Base-by-base conservation (phyloP, 1,140 invertebrate species). In the Euschistus heros region DNA sequence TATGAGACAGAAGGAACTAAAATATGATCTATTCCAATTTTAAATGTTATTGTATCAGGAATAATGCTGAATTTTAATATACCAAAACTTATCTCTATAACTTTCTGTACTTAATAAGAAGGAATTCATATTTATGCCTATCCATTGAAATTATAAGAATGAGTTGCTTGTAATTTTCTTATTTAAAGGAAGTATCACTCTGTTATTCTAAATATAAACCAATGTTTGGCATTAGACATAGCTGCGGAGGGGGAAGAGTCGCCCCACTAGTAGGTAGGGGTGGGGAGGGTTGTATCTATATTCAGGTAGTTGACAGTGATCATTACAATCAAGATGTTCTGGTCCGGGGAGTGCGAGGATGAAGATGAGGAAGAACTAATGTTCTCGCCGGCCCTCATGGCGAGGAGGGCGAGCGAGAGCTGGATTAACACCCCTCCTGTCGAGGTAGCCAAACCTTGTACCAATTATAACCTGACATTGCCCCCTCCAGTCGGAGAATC, bases 401-500 rank as follows among this genome's bases (percentile, higher is more conserved):
- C 89, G 50, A 79, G 89, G 50, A 78, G 89, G 62, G 89, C 89
- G 26, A 89, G 87, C 17, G 88, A 91, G 71, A 89, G 87, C 72
- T 91, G 89, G 89, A 91, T 91, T 64, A 85, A 87, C 67, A 85
- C 88, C 59, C 87, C 88, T 71, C 88, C 87, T 37, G 82, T 88
- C 52, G 87, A 91, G 88, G 88, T 89, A 84, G 61, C 37, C 18
- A 2, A 62, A 57, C 54, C 54, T 26, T 57, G 33, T 37, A 10
- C 33, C 33, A 37, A 30, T 60, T 26, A n/a, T 63, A 44, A 20
- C 62, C 42, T 63, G 26, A 62, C n/a, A 6, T 62, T 62, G n/a
- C 22, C 37, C 62, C 42, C 46, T 63, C 15, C 33, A 47, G 42
- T 50, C 6, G 27, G 37, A 61, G 30, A 61, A 61, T 59, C 17